phyloP scores from a whole-genome alignment of 2,113 vertebrate genomes.

The Corythaeola cristata region DNA sequence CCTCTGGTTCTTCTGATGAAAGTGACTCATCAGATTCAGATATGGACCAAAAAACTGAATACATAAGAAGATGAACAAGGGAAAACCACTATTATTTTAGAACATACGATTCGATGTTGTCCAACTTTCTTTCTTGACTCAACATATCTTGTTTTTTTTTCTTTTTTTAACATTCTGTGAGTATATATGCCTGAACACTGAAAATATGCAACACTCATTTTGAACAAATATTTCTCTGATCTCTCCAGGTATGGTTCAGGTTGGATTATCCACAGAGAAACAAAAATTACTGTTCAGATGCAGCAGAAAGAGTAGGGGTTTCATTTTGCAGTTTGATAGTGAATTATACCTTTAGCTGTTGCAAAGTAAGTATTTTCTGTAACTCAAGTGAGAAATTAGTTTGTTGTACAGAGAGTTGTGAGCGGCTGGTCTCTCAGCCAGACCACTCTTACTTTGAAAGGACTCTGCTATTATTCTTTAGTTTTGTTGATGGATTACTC shows the following conservation, averaged over 20 bases:
- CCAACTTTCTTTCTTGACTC: neutral
- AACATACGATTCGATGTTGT: accelerated
- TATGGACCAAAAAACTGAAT: neutral
- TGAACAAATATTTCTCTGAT: neutral
- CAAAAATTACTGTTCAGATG: neutral
- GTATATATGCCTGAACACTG: neutral
- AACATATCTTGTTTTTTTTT: neutral
- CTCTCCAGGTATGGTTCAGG: neutral
- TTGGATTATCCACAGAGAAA: neutral
- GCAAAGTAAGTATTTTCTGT: neutral
- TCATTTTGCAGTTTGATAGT: neutral
- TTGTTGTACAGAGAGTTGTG: neutral
- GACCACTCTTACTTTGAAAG: neutral
- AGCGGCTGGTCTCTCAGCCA: neutral
- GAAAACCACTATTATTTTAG: neutral
- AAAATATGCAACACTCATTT: neutral
- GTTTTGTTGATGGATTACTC: neutral
- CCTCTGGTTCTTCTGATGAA: neutral
- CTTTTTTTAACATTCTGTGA: neutral
- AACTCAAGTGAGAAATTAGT: neutral
- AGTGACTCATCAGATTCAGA: constrained; percentile 24
- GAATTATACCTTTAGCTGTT: neutral
- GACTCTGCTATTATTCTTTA: neutral
- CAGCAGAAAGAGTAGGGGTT: neutral
- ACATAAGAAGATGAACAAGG: constrained; percentile 71